Conservation (phyloP, 92 coral and sea anemone genomes). For the Phymanthus crucifer region DNA sequence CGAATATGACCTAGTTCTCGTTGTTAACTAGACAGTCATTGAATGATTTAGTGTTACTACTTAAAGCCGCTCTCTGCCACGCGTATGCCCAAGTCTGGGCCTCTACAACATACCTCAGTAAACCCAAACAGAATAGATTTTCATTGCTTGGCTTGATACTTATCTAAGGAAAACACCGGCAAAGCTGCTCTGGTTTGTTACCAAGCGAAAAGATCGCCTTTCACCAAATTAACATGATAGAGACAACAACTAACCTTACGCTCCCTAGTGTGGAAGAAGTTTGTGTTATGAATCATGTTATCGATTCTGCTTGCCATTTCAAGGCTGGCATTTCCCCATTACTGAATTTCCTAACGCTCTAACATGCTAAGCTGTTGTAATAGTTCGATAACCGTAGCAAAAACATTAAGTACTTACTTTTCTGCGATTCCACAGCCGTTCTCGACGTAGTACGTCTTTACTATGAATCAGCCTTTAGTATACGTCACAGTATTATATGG, state of each 20-base stretch:
- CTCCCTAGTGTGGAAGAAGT: conserved; percentile 9
- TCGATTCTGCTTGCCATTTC: neutral
- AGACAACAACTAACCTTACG: neutral
- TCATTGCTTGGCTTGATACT: neutral
- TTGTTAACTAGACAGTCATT: neutral
- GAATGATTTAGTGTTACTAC: neutral
- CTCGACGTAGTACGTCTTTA: conserved; percentile 5
- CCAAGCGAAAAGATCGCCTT: neutral
- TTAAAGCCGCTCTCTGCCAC: neutral
- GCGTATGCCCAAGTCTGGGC: neutral
- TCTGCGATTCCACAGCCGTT: neutral
- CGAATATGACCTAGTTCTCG: neutral
- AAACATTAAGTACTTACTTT: neutral
- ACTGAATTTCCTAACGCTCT: neutral
- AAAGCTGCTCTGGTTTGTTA: neutral
- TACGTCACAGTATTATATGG: conserved; percentile 3
- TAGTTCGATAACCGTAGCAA: neutral
- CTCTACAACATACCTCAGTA: neutral
- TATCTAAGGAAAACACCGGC: neutral
- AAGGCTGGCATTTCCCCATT: conserved; percentile 1
- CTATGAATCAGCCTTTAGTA: neutral
- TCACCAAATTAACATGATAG: conserved; percentile 6
- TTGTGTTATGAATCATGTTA: neutral
- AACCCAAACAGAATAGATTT: neutral
- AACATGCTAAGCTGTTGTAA: neutral